Evolutionary conservation across 2,797 vertebrate species (phyloP), one percentile per base, ranked within the genome.

Genomic region (Erethizon dorsatum): DNA sequence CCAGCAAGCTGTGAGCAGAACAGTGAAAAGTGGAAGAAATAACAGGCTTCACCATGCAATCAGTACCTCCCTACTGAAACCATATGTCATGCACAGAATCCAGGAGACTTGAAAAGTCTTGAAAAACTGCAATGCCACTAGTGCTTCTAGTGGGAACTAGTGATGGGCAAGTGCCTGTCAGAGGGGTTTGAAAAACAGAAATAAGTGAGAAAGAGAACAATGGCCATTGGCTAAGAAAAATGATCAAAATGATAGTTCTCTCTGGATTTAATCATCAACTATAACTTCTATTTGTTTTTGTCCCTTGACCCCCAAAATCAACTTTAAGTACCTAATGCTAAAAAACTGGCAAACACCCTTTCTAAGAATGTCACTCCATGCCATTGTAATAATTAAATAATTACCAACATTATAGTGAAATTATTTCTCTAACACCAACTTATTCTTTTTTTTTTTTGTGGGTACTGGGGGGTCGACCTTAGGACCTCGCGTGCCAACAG

Each of bases 11-110:
- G 97, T 94, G 92, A 96, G 95, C 83, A 50, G 96, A 97, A 83
- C 87, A 98, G 88, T 59, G 94, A 47, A 95, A 98, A 98, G 83
- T 94, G 71, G 92, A 98, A 98, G 96, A 98, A 98, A 97, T 97
- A 97, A 87, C 90, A 98, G 96, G 75, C 54, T 98, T 98, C 97
- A 63, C 92, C 87, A 41, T 90, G 94, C 73, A 97, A 96, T 78
- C 97, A 93, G 91, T 85, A 93, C 75, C 79, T 98, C 83, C 94
- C 87, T 88, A 67, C 91, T 28, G 87, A 94, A 97, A 97, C 92
- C 79, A 73, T 97, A 95, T 94, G 90, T 97, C 96, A 97, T 78
- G 94, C 75, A 84, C 67, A 86, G 90, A 97, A 97, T 93, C 61
- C 6, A 15, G 15, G 85, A 95, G 85, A 87, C 57, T 65, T 94